Base-by-base conservation (phyloP, 2,888 invertebrate species). In the Agrypnus murinus region DNA sequence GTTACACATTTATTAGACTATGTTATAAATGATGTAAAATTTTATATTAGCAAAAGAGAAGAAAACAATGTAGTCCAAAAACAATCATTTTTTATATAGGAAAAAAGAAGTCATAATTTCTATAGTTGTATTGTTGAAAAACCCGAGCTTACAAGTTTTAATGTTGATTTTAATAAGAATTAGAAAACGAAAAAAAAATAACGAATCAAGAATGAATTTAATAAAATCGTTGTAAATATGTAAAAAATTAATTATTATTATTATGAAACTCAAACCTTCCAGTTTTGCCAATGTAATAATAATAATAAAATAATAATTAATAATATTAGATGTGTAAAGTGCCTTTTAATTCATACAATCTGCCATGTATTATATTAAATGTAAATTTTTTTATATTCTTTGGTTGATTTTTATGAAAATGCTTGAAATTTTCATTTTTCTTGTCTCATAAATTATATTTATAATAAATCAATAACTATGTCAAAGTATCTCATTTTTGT, bases 261-360 rank as follows among this genome's bases (percentile, higher is more conserved):
- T 77, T 77, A 79, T 79, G 83, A 83, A 85, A 84, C 83, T 81
- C 77, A 81, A 83, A 85, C 85, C 85, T 85, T 85, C 85, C 85
- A 85, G 81, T 82, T 84, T 84, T 85, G 84, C 84, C 84, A 84
- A 84, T 83, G 79, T 80, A 80, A 81, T 79, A 79, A 71, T 65
- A 78, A 78, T 68, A 66, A 68, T 77, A 78, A 62, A 66, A 68
- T 65, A 74, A 72, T 71, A 69, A 74, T 76, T 80, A 74, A 75
- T n/a, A n/a, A n/a, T n/a, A n/a, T 81, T 81, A 83, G 81, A 79
- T 84, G 82, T 84, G 82, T 79, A 82, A 85, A 85, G 85, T 85
- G 85, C 85, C 85, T 85, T 85, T 82, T 81, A 75, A 80, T 80
- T 79, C 78, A 81, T 77, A 81, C 81, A 83, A 84, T 84, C 83